phyloP scores from a whole-genome alignment of 2,888 invertebrate genomes.

The Latrodectus elegans region DNA sequence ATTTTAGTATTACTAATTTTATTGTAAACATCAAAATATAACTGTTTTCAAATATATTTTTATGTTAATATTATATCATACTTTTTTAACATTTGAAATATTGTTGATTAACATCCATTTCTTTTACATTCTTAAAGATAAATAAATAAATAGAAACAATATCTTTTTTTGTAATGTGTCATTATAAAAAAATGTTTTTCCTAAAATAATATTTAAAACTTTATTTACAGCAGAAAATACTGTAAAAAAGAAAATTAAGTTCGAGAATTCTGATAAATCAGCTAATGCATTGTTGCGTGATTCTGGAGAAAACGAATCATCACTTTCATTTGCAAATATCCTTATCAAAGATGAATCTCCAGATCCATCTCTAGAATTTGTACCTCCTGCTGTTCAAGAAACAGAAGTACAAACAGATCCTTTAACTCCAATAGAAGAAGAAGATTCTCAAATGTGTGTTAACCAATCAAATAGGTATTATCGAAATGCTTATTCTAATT shows the following conservation, averaged over 20 bases:
- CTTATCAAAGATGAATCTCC: constrained; percentile 44
- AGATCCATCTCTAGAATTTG: constrained; percentile 20
- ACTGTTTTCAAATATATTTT: too few species aligned
- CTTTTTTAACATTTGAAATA: too few species aligned
- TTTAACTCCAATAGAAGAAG: constrained; percentile 30
- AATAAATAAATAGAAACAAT: too few species aligned
- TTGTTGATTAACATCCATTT: too few species aligned
- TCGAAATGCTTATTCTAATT: background rate
- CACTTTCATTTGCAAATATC: constrained; percentile 22
- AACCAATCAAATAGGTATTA: constrained; percentile 13
- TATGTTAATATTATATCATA: too few species aligned
- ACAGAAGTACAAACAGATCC: constrained; percentile 56
- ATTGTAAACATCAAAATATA: too few species aligned
- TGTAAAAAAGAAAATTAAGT: constrained; percentile 32
- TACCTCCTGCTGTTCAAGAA: constrained; percentile 50
- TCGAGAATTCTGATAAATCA: constrained; percentile 43
- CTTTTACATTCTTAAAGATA: too few species aligned
- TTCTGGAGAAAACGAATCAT: constrained; percentile 25
- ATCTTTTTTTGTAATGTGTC: too few species aligned
- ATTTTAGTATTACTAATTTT: too few species aligned
- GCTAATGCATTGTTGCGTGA: background rate
- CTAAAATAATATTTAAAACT: background rate
- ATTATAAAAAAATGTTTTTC: too few species aligned
- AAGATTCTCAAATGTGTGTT: constrained; percentile 30
- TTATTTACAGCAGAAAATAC: constrained; percentile 32